These are phyloP conservation scores for Watersipora subatra DNA, from an alignment of 1,140 invertebrate genomes.

Conservation along the genomic window DNA sequence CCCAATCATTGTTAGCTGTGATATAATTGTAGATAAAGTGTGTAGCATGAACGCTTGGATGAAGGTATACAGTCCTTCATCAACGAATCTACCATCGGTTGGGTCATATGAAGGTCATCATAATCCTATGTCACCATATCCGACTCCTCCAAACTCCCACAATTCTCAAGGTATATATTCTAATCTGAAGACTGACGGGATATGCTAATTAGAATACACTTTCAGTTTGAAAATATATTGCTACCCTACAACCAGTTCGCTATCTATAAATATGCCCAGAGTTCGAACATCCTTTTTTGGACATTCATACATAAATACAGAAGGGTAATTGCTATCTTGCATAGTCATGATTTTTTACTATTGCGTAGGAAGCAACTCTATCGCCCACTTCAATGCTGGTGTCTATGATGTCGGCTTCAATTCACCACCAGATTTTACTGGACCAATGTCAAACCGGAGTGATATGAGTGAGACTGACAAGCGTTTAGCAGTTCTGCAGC, in stretches of 20 bases:
- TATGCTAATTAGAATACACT: no score
- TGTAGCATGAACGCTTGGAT: no score
- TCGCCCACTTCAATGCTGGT: neutral
- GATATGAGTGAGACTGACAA: neutral
- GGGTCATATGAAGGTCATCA: neutral
- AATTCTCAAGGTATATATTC: conserved; percentile 1
- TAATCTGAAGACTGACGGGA: no score
- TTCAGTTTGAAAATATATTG: no score
- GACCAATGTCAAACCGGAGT: neutral
- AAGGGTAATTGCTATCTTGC: no score
- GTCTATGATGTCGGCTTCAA: neutral
- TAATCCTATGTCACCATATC: conserved; percentile 1
- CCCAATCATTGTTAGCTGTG: no score
- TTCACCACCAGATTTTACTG: conserved; percentile 2
- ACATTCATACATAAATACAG: no score
- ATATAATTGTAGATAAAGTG: no score
- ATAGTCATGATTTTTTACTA: no score
- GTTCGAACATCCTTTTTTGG: no score
- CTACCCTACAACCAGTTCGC: no score
- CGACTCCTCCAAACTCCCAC: conserved; percentile 1
- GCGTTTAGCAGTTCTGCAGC: neutral
- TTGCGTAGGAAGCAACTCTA: neutral
- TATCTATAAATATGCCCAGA: no score
- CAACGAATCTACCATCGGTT: neutral
- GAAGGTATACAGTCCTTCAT: neutral